Evolutionary conservation across 2,797 vertebrate species (phyloP), one percentile per base, ranked within the genome.

Genomic region (Gymnoscopelus braueri): DNA sequence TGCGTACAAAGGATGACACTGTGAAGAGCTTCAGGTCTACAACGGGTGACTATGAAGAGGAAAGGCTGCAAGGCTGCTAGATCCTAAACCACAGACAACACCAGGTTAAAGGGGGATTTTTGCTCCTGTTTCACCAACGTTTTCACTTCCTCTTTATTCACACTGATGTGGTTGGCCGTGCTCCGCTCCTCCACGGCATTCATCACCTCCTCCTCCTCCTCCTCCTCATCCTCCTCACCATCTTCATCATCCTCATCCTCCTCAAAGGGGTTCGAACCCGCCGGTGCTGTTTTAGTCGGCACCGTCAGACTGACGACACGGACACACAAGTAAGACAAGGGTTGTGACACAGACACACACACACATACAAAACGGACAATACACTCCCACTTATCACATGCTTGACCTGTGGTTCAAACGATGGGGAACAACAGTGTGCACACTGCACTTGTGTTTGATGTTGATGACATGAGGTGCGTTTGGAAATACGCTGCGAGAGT

Each of bases 121-220:
- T 44, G 39, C 72, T 82, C 86, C 84, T 88, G 80, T 96, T 51
- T 97, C 97, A 99, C 98, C 96, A 96, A 99, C 98, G 92, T 99
- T 97, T 99, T 97, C 88, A 93, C 94, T 94, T 97, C 96, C 87
- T 98, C 95, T 95, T 96, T 97, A 92, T 95, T 96, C 82, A 95
- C 95, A 94, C 89, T 94, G 95, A 93, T 95, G 82, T 95, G 93
- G 93, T 96, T 95, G 78, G 78, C 82, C 62, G 87, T 74, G 7
- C 80, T 88, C 67, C 81, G 70, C 71, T 95, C 93, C 75, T 95
- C 92, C 71, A 64, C 52, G 0, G 90, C 32, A 0, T 35, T 77
- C 92, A 84, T 63, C 57, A 72, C 69, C 60, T 94, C 93, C 84
- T 95, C 94, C 52, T 96, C 95, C 48, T 95, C 95, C 66, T 96